These are phyloP conservation scores for Uria lomvia DNA, from an alignment of 2,113 vertebrate genomes.

Conservation along the genomic window DNA sequence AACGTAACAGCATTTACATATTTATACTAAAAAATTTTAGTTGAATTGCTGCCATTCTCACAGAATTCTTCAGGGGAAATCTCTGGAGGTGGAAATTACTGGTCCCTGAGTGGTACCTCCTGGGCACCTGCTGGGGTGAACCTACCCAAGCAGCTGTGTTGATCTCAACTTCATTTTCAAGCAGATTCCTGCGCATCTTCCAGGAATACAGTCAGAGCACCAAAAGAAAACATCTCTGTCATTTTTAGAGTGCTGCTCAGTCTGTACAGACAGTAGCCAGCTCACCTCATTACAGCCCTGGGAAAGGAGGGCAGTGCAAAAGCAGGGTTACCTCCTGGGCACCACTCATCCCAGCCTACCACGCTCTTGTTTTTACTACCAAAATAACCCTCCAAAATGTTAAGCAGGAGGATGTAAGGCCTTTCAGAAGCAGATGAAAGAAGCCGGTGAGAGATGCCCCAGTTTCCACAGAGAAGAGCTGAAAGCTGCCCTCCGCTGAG, in stretches of 20 bases:
- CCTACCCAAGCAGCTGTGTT: neutral
- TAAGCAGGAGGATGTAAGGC: neutral
- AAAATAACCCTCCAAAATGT: neutral
- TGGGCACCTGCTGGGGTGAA: neutral
- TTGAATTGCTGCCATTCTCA: neutral
- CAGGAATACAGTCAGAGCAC: neutral
- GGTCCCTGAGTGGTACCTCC: neutral
- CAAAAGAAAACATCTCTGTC: neutral
- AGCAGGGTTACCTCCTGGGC: neutral
- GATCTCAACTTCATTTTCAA: neutral
- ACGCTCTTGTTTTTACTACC: neutral
- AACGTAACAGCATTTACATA: neutral
- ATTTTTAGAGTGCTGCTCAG: neutral
- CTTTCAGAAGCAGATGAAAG: slow-evolving; percentile 16
- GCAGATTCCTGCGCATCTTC: neutral
- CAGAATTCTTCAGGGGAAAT: neutral
- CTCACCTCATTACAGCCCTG: neutral
- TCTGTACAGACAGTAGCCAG: neutral
- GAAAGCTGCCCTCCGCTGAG: neutral
- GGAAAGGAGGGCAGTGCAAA: neutral
- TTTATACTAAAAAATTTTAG: neutral
- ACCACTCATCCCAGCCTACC: neutral
- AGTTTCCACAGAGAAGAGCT: neutral
- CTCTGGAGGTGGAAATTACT: neutral
- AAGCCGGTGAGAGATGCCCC: neutral